Evolutionary conservation across 2,888 invertebrate species (phyloP).

Genomic region (Eupithecia pulchellata): DNA sequence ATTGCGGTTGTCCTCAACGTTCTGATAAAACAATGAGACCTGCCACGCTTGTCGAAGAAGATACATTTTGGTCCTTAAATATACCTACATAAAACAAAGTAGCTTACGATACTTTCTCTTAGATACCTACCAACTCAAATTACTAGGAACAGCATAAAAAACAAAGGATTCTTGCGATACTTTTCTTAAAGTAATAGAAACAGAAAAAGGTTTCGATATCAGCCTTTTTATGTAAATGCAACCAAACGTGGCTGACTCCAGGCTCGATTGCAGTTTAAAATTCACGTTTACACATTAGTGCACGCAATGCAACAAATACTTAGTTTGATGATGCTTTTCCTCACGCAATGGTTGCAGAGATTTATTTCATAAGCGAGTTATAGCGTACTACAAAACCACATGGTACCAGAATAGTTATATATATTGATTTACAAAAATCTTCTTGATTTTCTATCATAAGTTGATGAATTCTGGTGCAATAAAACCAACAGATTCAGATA

Average conservation of each 20-base stretch:
- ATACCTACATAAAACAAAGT: too few relatives aligned
- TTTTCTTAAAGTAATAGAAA: neutral
- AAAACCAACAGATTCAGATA: neutral
- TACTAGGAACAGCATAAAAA: neutral
- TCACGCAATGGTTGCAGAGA: constrained; percentile 56
- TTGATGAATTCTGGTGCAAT: too few relatives aligned
- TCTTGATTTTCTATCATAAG: too few relatives aligned
- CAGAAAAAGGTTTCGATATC: neutral
- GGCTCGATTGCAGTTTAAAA: constrained; percentile 59
- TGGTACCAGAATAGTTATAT: too few relatives aligned
- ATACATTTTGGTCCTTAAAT: neutral
- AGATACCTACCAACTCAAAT: neutral
- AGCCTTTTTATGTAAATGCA: constrained; percentile 10
- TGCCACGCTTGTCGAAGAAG: neutral
- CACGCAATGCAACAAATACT: constrained; percentile 63
- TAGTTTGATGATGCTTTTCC: constrained; percentile 50
- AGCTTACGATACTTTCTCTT: too few relatives aligned
- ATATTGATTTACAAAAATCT: neutral
- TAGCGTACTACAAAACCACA: too few relatives aligned
- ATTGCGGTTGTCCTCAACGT: neutral
- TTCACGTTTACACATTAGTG: constrained; percentile 64
- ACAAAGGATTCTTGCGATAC: neutral
- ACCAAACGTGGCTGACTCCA: constrained; percentile 16
- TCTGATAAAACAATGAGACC: neutral
- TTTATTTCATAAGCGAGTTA: neutral